Base-by-base conservation (phyloP, 2,113 vertebrate genomes). In the Coptodon rendalli region DNA sequence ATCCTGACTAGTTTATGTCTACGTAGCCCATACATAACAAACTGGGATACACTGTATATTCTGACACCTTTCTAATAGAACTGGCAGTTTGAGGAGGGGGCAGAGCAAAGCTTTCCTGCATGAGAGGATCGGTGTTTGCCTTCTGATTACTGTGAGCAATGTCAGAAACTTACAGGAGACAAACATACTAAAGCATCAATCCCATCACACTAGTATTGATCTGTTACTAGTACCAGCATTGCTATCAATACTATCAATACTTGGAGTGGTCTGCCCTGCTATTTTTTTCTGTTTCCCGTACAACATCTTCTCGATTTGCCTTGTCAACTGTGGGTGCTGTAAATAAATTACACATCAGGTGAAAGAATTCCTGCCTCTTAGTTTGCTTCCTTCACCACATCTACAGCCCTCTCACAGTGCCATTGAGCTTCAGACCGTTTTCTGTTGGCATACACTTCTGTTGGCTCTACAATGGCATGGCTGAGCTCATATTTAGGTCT, bases 401-500 rank as follows among this genome's bases (percentile, higher is more conserved):
- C 40, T 45, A 48, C 14, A 29, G 14, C 22, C 14, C 40, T 29
- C 40, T 76, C 24, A 76, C 88, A 68, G 89, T 84, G 71, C 91
- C 89, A 89, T 90, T 86, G 57, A 80, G 90, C 86, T 90, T 85
- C 92, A 50, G 85, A 89, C 36, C 31, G 24, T 71, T 87, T 92
- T 87, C 89, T 91, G 88, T 95, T 94, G 90, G 91, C 90, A 90
- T 88, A 86, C 45, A 84, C 84, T 93, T 89, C 82, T 59, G 86
- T 81, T 91, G 84, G 86, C 89, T 91, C 78, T 63, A 48, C 79
- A 86, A 86, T 71, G 82, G 88, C 87, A 86, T 43, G 59, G 81
- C 83, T 87, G 88, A 89, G 89, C 88, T 91, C 56, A 34, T 87
- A 63, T 92, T 91, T 87, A 91, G 80, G 89, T 87, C 84, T 80